These are phyloP conservation scores for Thalassophryne amazonica DNA, from an alignment of 2,797 vertebrate species.

Conservation along the genomic window DNA sequence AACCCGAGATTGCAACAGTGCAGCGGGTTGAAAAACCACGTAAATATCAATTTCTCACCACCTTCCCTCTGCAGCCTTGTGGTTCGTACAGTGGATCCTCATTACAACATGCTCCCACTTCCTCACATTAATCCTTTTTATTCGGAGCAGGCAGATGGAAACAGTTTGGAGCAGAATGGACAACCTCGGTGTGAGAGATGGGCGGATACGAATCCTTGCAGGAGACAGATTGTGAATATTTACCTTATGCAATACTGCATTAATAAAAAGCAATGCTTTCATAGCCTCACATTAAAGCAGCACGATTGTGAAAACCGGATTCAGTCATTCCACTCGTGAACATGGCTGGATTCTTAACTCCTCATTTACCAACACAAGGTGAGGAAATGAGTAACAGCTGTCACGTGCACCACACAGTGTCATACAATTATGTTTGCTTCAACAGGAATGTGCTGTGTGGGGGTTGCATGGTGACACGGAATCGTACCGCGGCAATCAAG, in stretches of 20 bases:
- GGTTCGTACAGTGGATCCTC: slow-evolving; percentile 24
- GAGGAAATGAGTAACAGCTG: slow-evolving; percentile 38
- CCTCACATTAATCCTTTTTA: slow-evolving; percentile 44
- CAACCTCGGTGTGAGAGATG: slow-evolving; percentile 15
- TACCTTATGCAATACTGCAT: slow-evolving; percentile 43
- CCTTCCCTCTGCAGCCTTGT: slow-evolving; percentile 11
- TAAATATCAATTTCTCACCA: slow-evolving; percentile 57
- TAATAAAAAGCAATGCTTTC: slow-evolving; percentile 44
- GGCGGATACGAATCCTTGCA: slow-evolving; percentile 17
- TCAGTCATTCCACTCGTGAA: slow-evolving; percentile 23
- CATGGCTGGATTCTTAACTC: slow-evolving; percentile 23
- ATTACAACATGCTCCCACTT: slow-evolving; percentile 40
- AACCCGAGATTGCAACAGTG: slow-evolving; percentile 47
- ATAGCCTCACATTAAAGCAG: slow-evolving; percentile 38
- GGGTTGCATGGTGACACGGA: slow-evolving; percentile 40
- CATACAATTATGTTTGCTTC: slow-evolving; percentile 56
- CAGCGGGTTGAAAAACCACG: slow-evolving; percentile 48
- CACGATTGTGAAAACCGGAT: slow-evolving; percentile 31
- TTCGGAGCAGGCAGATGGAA: slow-evolving; percentile 16
- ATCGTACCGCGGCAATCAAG: slow-evolving; percentile 40
- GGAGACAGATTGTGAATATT: slow-evolving; percentile 39
- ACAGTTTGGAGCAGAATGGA: slow-evolving; percentile 17
- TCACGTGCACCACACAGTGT: slow-evolving; percentile 25
- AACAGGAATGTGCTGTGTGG: slow-evolving; percentile 42
- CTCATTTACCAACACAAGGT: slow-evolving; percentile 27